Evolutionary conservation across 2,888 invertebrate species (phyloP), one percentile per base, ranked within the genome.

Genomic region (Trachelus troglodyta): DNA sequence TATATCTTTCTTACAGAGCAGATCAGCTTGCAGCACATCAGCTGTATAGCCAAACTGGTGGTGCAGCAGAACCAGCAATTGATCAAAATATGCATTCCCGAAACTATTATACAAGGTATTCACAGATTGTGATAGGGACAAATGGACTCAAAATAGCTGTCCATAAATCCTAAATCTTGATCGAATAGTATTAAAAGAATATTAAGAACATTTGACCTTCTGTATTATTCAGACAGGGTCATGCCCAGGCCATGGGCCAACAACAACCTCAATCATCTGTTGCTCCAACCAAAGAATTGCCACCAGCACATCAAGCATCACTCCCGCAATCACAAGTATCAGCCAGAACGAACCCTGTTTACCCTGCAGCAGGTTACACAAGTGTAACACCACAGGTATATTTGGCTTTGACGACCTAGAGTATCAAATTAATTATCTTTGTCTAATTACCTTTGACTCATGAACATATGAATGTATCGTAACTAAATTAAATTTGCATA

Each of bases 291-390:
- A 91, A 91, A 79, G 91, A 91, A 34, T 80, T 91, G 71, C 89
- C 91, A n/a, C 91, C 91, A 4, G 91, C 91, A 1, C 91, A 91
- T 85, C 91, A 91, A 81, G 91, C 91, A 37, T 91, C 91, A 0
- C 79, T 91, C 80, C 92, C 91, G 33, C 91, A 91, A 76, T 86
- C 89, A 9, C 89, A 89, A 77, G 88, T 87, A 31, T 81, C 85
- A 11, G 84, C 89, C n/a, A 85, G 91, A 78, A 76, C 88, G 3
- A 85, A 85, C 75, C 82, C 89, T 30, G 89, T 91, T 9, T 91
- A 89, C 79, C 90, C 86, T 73, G 85, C 88, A 33, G 75, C 89
- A 31, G 88, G 88, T 40, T 92, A 91, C 74, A 86, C 87, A 11
- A 89, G 83, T 73, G 89, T 91, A 74, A 82, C 89, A 15, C 86